Conservation (phyloP, 2,113 vertebrate species). For the Xenotilapia longispinis region DNA sequence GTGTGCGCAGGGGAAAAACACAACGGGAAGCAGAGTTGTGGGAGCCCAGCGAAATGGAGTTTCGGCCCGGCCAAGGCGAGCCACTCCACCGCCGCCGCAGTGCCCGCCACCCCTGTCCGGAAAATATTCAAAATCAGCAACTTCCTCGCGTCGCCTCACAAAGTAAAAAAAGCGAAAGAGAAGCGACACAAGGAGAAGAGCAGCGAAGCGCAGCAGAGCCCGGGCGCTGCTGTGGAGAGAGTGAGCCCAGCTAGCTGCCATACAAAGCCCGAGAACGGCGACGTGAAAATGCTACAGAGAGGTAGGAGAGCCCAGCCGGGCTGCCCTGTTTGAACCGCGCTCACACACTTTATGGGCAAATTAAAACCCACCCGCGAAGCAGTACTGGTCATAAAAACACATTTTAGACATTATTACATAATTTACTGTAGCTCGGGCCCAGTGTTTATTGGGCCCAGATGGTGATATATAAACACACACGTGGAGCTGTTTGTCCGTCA, state of each 20-base stretch:
- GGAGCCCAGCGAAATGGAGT: conserved; percentile 78
- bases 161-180: conserved; percentile 79
- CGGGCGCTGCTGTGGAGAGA: conserved; percentile 49
- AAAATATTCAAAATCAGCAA: conserved; percentile 76
- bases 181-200: conserved; percentile 79
- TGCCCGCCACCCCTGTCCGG: conserved; percentile 45
- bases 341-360: background rate
- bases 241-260: conserved; percentile 36
- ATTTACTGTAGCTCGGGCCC: conserved; percentile 28
- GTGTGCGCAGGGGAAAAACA: conserved; percentile 76
- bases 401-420: background rate
- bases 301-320: conserved; percentile 27
- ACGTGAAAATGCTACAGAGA: conserved; percentile 60
- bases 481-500: conserved; percentile 56
- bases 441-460: conserved; percentile 58
- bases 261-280: conserved; percentile 72
- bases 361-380: fast-evolving
- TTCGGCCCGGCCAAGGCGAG: conserved; percentile 75
- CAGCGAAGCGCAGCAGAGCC: conserved; percentile 66
- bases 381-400: background rate
- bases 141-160: conserved; percentile 65
- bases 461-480: conserved; percentile 39
- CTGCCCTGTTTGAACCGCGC: background rate
- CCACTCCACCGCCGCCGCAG: conserved; percentile 51
- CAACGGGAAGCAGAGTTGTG: conserved; percentile 76